Evolutionary conservation across 2,113 vertebrate species (phyloP).

Genomic region (Myotis brandtii): DNA sequence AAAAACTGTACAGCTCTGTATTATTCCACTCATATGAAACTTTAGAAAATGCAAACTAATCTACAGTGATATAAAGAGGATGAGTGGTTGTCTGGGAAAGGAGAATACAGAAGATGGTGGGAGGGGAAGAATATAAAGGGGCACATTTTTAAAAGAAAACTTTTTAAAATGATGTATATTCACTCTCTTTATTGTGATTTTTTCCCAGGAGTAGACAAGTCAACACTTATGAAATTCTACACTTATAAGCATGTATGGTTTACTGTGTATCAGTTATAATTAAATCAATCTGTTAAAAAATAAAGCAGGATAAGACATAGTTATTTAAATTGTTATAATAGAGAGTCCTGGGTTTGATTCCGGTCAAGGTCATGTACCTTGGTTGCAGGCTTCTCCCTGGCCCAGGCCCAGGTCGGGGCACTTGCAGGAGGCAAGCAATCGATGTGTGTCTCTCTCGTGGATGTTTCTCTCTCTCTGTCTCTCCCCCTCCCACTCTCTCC

Average conservation of each 20-base stretch:
- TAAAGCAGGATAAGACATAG: background rate
- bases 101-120: background rate
- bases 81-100: background rate
- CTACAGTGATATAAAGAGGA: background rate
- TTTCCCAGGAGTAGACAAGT: background rate
- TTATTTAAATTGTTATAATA: slow-evolving; percentile 1
- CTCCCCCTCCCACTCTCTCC: too few relatives aligned
- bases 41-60: background rate
- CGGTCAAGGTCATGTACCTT: too few relatives aligned
- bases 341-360: too few relatives aligned
- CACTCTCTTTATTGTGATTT: background rate
- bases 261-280: background rate
- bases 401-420: too few relatives aligned
- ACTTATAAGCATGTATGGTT: background rate
- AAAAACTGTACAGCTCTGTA: background rate
- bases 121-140: background rate
- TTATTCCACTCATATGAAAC: background rate
- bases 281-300: background rate
- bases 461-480: too few relatives aligned
- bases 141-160: background rate
- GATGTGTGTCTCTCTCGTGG: too few relatives aligned
- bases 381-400: too few relatives aligned
- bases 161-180: background rate
- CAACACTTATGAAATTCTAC: background rate
- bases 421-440: too few relatives aligned